phyloP scores from a whole-genome alignment of 2,113 vertebrate species.

The Scatophagus argus region DNA sequence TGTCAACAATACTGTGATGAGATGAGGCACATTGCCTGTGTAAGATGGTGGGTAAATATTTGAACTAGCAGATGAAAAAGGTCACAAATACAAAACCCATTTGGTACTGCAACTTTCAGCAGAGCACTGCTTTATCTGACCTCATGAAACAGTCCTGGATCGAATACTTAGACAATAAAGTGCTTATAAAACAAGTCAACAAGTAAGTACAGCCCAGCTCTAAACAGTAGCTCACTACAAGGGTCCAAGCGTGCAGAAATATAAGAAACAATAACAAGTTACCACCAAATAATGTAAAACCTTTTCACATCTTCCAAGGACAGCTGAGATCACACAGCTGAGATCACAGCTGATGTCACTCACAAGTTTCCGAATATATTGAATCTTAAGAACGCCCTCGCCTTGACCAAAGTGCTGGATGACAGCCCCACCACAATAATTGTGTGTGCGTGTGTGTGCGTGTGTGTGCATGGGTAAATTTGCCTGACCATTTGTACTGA shows the following conservation, averaged over 20 bases:
- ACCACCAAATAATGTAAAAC: conserved; percentile 34
- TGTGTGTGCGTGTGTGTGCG: neutral
- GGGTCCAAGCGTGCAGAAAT: neutral
- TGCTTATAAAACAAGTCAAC: conserved; percentile 4
- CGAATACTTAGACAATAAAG: conserved; percentile 3
- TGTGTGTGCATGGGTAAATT: neutral
- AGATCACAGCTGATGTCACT: too few species aligned
- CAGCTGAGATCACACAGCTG: too few species aligned
- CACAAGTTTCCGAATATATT: neutral
- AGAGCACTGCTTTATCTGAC: conserved; percentile 22
- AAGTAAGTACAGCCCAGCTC: neutral
- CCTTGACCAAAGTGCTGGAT: neutral
- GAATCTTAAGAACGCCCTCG: neutral
- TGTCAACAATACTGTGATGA: conserved; percentile 47
- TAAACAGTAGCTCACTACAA: conserved; percentile 1
- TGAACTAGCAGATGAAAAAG: conserved; percentile 51
- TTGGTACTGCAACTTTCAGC: conserved; percentile 32
- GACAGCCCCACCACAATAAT: neutral
- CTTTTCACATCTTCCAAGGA: neutral
- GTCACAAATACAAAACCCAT: conserved; percentile 43
- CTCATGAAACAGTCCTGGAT: conserved; percentile 26
- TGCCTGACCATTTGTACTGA: neutral
- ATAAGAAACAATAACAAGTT: neutral
- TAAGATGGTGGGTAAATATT: conserved; percentile 60
- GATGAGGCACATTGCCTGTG: conserved; percentile 16